These are phyloP conservation scores for Mormyrops attenuatus DNA, from an alignment of 2,797 vertebrate genomes.

Conservation along the genomic window DNA sequence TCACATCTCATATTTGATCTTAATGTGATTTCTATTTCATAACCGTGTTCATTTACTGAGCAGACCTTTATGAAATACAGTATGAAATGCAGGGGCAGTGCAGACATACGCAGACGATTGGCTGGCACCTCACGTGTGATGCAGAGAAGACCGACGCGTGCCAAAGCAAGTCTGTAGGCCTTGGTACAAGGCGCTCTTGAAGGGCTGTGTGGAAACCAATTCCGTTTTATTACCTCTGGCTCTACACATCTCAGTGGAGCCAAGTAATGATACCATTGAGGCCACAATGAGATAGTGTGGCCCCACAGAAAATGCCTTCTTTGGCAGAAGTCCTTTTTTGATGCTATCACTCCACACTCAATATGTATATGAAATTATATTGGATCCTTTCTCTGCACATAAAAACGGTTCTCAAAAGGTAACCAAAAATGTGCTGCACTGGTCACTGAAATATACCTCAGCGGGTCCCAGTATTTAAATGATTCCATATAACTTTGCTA, in stretches of 20 bases:
- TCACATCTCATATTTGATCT: not conserved
- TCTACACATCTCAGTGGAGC: not conserved
- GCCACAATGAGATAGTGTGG: not conserved
- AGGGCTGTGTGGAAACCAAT: not conserved
- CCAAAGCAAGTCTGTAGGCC: not conserved
- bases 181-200: not conserved
- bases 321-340: not conserved
- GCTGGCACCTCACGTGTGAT: not conserved
- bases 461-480: not conserved
- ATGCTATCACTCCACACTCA: not conserved
- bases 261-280: not conserved
- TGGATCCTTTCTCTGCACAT: not conserved
- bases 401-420: not conserved
- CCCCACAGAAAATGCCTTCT: not conserved
- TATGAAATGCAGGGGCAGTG: not conserved
- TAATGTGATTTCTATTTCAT: not conserved
- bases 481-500: not conserved
- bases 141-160: not conserved
- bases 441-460: not conserved
- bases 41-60: not conserved
- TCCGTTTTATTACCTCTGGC: slow-evolving; percentile 4
- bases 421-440: not conserved
- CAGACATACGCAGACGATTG: not conserved
- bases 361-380: not conserved
- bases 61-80: not conserved